Conservation (phyloP, 2,797 vertebrate genomes). For the Kryptolebias ocellatus region DNA sequence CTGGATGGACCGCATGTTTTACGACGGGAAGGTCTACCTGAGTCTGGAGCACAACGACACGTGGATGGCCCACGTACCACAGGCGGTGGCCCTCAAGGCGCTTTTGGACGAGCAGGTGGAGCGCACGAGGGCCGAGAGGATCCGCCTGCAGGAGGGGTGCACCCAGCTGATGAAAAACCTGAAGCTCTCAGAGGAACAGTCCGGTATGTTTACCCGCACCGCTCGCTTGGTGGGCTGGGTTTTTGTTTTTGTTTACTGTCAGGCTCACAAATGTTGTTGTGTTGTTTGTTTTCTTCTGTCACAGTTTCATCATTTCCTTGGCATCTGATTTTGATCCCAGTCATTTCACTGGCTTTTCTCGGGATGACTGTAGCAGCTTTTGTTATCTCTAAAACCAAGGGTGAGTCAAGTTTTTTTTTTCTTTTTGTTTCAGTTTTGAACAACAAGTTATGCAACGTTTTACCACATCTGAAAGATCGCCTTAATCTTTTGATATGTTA, state of each 20-base stretch:
- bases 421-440: background rate
- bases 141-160: conserved; percentile 67
- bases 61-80: conserved; percentile 61
- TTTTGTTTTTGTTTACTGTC: conserved; percentile 3
- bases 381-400: conserved; percentile 36
- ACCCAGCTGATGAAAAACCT: conserved; percentile 60
- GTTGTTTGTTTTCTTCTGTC: conserved; percentile 3
- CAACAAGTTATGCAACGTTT: background rate
- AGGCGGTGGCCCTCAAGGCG: conserved; percentile 53
- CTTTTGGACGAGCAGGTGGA: conserved; percentile 49
- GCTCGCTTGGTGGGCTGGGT: background rate
- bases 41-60: conserved; percentile 53
- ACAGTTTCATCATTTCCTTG: conserved; percentile 37
- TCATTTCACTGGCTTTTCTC: conserved; percentile 40
- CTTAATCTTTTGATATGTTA: background rate
- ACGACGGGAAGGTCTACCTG: conserved; percentile 63
- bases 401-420: conserved; percentile 45
- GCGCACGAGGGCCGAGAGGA: conserved; percentile 34
- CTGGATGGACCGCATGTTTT: conserved; percentile 65
- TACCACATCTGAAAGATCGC: background rate
- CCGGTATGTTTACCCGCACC: conserved; percentile 40
- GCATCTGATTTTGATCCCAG: conserved; percentile 49
- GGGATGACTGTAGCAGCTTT: conserved; percentile 51
- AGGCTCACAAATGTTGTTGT: conserved; percentile 19
- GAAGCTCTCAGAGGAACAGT: conserved; percentile 38